Conservation (phyloP, 2,888 invertebrate species). For the Drosophila paramelanica region DNA sequence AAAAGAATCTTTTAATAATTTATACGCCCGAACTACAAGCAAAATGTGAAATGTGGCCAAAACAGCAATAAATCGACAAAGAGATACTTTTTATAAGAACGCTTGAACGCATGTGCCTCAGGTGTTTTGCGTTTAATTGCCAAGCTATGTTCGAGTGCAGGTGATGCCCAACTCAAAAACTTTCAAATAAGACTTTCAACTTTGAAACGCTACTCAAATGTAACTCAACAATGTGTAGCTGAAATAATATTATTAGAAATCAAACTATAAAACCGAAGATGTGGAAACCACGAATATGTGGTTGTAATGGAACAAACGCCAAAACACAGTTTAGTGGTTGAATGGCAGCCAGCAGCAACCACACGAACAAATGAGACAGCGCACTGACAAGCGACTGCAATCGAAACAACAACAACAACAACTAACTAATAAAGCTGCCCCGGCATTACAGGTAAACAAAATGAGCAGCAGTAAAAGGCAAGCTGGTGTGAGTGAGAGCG, state of each 20-base stretch:
- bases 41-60: conserved; percentile 27
- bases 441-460: conserved; percentile 66
- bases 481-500: conserved; percentile 4
- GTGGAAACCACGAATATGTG: conserved; percentile 77
- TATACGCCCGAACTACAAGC: conserved; percentile 33
- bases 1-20: conserved; percentile 62
- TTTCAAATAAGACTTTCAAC: not conserved
- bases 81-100: conserved; percentile 14
- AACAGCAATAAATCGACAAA: conserved; percentile 38
- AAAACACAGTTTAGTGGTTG: conserved; percentile 84
- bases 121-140: conserved; percentile 1
- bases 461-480: conserved; percentile 43
- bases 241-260: conserved; percentile 66
- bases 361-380: conserved; percentile 54
- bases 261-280: conserved; percentile 73
- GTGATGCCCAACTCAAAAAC: not conserved
- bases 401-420: conserved; percentile 35
- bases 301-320: conserved; percentile 80
- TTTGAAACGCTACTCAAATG: not conserved
- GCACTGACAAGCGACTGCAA: conserved; percentile 53
- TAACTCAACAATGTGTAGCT: conserved; percentile 11
- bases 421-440: conserved; percentile 70
- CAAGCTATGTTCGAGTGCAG: not conserved
- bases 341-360: conserved; percentile 69
- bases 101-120: not conserved